phyloP scores from a whole-genome alignment of 37 sponge, comb jelly and placozoan species.

The Hormiphora californensis region DNA sequence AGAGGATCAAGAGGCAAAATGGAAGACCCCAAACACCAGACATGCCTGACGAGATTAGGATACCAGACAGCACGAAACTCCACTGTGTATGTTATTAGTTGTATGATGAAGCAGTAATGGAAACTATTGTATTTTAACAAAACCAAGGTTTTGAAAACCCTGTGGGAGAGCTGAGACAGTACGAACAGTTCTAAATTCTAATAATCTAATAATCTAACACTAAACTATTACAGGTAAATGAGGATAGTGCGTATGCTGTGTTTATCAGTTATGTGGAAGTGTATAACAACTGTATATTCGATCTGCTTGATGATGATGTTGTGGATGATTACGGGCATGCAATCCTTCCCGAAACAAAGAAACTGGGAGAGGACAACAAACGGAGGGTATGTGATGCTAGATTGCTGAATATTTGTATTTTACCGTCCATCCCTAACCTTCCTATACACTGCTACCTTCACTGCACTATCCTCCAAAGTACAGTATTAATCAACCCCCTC shows the following conservation, averaged over 20 bases:
- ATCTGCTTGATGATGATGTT: constrained; percentile 79
- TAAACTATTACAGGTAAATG: constrained; percentile 61
- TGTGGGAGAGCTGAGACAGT: neutral
- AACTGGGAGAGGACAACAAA: constrained; percentile 36
- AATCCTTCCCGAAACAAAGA: constrained; percentile 9
- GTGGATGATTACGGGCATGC: constrained; percentile 47
- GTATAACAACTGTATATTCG: constrained; percentile 94
- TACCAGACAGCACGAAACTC: constrained; percentile 46
- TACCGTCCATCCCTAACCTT: too few relatives aligned
- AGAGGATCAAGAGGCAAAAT: neutral
- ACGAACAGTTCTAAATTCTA: neutral
- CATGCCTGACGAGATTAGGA: constrained; percentile 15
- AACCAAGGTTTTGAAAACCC: neutral
- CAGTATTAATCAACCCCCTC: too few relatives aligned
- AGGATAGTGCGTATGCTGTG: constrained; percentile 84
- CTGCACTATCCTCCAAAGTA: too few relatives aligned
- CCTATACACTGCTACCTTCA: too few relatives aligned
- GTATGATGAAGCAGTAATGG: neutral
- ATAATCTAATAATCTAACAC: neutral
- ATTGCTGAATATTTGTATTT: too few relatives aligned
- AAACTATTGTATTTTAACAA: neutral
- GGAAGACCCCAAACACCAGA: constrained; percentile 1
- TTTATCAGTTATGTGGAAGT: constrained; percentile 93
- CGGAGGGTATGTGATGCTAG: too few relatives aligned
- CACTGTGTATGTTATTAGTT: constrained; percentile 6